Conservation (phyloP, 2,888 invertebrate genomes). For the Nesidiocoris tenuis region DNA sequence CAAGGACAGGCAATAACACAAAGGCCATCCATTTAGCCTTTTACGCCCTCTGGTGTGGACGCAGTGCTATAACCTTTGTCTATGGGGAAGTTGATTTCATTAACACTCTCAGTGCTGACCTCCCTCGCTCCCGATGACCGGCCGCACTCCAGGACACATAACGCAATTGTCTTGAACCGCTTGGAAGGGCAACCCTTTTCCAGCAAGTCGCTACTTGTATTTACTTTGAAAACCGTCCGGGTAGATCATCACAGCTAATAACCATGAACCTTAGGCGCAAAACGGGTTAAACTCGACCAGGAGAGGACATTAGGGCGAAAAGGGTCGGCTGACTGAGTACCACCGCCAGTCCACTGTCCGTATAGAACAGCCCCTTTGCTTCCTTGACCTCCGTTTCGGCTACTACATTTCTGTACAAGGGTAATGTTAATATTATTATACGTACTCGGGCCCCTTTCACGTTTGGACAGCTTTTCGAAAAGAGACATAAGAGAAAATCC, state of each 20-base stretch:
- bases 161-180: conserved; percentile 31
- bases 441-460: conserved; percentile 20
- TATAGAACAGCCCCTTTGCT: neutral
- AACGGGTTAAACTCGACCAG: conserved; percentile 13
- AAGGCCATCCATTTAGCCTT: neutral
- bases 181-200: neutral
- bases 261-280: conserved; percentile 23
- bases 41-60: neutral
- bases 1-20: neutral
- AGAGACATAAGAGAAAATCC: conserved; percentile 12
- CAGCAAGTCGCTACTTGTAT: conserved; percentile 14
- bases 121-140: neutral
- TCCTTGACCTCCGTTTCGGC: neutral
- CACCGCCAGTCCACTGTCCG: neutral
- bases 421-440: conserved; percentile 37
- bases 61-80: too few species aligned
- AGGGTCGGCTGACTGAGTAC: neutral
- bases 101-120: neutral
- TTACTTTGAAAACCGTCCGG: conserved; percentile 40
- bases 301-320: neutral
- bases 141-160: neutral
- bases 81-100: neutral
- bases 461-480: conserved; percentile 7
- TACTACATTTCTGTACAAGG: neutral
- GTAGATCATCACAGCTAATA: conserved; percentile 40